Evolutionary conservation across 2,888 invertebrate genomes (phyloP), one percentile per base, ranked within the genome.

Genomic region (Metalampra italica): DNA sequence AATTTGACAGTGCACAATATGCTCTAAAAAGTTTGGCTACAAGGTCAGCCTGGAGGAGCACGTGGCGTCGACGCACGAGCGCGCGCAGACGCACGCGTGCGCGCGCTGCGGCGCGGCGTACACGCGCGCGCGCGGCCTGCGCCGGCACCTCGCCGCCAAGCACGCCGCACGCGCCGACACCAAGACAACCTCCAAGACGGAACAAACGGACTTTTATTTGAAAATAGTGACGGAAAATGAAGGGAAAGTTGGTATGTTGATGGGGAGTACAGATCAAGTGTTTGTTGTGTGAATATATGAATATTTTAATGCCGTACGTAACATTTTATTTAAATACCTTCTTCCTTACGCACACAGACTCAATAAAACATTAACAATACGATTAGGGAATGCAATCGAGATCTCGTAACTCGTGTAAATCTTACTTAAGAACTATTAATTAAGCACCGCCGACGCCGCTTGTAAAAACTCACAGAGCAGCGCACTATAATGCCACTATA

Each of bases 21-120:
- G 88, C 63, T 66, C 60, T 15, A 87, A 87, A 55, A 83, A 79
- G 45, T 87, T 86, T 38, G 86, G 84, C 0, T 87, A 87, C 62
- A 89, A 87, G 58, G 55, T 72, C 7, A 86, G 82, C 29, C 43
- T 89, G 1, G 76, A 80, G 41, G 88, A 88, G 45, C 88, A 89
- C 52, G 63, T 87, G 3, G 65, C 78, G 0, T 67, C 78, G 0
- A 55, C 74, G 0, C 88, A 89, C 56, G 80, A 78, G 9, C 71
- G 74, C 0, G 68, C 80, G 0, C 73, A 77, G 48, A 38, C 64
- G 0, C 73, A 78, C 46, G 47, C 71, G 0, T 87, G 86, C 49
- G 55, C 59, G 1, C 66, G 71, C 22, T 87, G 88, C 55, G 75
- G 78, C 51, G 75, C 84, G 52, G 66, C 66, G 40, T 89, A 84